Evolutionary conservation across 2,797 vertebrate species (phyloP), one percentile per base, ranked within the genome.

Genomic region (Danio aesculapii): DNA sequence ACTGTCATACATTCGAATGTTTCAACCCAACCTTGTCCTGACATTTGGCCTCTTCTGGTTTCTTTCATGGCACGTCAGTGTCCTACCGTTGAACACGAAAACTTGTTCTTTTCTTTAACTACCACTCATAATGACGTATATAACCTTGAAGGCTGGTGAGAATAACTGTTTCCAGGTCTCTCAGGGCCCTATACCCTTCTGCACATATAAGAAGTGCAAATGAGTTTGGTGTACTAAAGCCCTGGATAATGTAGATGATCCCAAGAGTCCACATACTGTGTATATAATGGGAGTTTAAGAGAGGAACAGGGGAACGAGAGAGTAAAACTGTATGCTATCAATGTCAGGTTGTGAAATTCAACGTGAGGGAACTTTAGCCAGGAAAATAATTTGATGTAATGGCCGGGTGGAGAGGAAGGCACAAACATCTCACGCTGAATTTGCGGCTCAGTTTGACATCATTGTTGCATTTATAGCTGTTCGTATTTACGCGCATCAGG

Each of bases 1-100:
- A 93, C 93, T 93, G 90, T 93, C 92, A 92, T 86, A 88, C 90
- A 84, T 63, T 77, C n/a, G 19, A 53, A 72, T 44, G 49, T 63
- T 80, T 81, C 30, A 62, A 47, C 9, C 55, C 55, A 67, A 19
- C 41, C 41, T 67, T 39, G 21, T 47, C 44, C 21, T 81, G 70
- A 66, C 52, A 14, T 73, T 66, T 58, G 61, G 61, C 72, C 64
- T 70, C 41, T 44, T 81, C 70, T 81, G 79, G 50, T 81, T 67
- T 74, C 59, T 67, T 81, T 81, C 62, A 75, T 81, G n/a, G 53
- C 19, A 14, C 67, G 71, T 67, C 52, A 67, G 21, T 67, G 69
- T 72, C 69, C 68, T 71, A 71, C 58, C 72, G 43, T 81, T 74
- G 41, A 81, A 66, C 70, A 81, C 11, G 13, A 55, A 62, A 52